phyloP scores from a whole-genome alignment of 92 coral and sea anemone genomes.

The Siderastrea radians region DNA sequence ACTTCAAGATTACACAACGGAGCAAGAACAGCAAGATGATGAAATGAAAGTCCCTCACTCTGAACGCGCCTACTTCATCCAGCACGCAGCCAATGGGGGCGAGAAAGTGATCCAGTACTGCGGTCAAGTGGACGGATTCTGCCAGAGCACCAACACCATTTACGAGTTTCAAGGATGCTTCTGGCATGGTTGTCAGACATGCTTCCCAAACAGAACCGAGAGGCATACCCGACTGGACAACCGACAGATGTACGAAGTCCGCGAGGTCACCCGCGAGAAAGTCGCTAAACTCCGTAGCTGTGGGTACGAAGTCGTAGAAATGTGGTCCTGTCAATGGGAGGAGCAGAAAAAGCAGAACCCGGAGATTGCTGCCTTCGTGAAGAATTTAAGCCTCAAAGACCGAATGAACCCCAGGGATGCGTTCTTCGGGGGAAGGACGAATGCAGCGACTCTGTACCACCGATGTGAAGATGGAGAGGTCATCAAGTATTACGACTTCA shows the following conservation, averaged over 20 bases:
- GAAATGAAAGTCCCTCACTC: too few relatives aligned
- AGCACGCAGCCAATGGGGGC: background rate
- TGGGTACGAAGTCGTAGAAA: background rate
- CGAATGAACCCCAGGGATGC: background rate
- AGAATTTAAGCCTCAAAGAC: background rate
- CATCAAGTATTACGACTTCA: conserved; percentile 2
- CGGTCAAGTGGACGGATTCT: conserved; percentile 17
- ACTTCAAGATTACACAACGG: too few relatives aligned
- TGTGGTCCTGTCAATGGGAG: background rate
- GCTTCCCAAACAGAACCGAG: conserved; percentile 17
- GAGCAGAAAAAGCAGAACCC: background rate
- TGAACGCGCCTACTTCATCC: too few relatives aligned
- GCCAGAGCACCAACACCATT: conserved; percentile 13
- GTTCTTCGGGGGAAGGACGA: background rate
- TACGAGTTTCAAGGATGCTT: conserved; percentile 54
- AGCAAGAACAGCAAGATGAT: too few relatives aligned
- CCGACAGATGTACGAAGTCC: background rate
- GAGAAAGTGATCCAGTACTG: background rate
- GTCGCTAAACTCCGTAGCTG: too few relatives aligned
- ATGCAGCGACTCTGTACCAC: background rate
- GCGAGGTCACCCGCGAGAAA: background rate
- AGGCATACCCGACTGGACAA: background rate
- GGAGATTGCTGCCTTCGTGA: background rate
- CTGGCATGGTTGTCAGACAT: conserved; percentile 43
- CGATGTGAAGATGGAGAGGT: background rate